Evolutionary conservation across 2,113 vertebrate genomes (phyloP).

Genomic region (Alethe diademata): DNA sequence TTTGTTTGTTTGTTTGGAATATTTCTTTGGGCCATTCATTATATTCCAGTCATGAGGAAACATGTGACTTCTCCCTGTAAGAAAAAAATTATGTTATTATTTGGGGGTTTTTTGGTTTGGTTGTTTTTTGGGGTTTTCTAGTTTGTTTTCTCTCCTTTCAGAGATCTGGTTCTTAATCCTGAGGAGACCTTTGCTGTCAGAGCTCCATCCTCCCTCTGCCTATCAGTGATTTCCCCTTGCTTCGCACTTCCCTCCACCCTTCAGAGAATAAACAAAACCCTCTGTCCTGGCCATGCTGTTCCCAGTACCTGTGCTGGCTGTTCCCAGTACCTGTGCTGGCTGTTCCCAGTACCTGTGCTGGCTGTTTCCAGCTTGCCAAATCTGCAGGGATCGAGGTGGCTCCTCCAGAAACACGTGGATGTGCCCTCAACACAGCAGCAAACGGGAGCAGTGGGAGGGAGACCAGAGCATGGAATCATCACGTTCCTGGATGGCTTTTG

Average conservation of each 20-base stretch:
- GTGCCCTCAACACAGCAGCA: neutral
- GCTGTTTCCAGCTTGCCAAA: neutral
- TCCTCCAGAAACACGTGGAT: neutral
- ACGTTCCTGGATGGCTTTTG: neutral
- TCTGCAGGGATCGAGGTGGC: fast-evolving
- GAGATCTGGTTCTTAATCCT: neutral
- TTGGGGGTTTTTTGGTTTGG: neutral
- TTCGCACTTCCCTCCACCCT: neutral
- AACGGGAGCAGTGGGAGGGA: neutral
- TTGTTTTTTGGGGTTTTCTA: neutral
- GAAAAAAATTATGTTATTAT: neutral
- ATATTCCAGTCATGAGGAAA: neutral
- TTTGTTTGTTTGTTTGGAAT: neutral
- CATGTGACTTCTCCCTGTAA: neutral
- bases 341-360: neutral
- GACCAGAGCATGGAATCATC: neutral
- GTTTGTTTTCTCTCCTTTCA: neutral
- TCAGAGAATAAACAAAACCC: neutral
- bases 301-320: neutral
- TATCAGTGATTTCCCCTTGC: neutral
- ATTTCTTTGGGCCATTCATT: neutral
- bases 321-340: neutral
- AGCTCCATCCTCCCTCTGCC: neutral
- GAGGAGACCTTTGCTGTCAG: neutral
- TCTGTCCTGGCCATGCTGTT: neutral